phyloP scores from a whole-genome alignment of 2,113 vertebrate species.

The Rhegmatorhina hoffmannsi region DNA sequence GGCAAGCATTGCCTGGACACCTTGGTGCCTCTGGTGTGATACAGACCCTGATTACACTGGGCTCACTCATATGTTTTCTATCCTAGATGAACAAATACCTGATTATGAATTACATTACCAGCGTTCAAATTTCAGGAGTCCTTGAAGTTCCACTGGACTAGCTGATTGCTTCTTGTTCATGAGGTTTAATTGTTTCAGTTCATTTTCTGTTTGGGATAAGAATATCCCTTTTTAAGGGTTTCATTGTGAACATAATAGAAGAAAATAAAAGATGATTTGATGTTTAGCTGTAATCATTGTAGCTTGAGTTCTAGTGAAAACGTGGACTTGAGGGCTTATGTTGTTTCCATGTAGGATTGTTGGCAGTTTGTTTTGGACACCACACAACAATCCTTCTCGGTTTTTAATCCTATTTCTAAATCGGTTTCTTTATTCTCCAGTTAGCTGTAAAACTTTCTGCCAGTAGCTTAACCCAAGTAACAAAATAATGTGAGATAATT shows the following conservation, averaged over 20 bases:
- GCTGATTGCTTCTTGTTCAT: background rate
- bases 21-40: background rate
- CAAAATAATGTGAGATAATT: background rate
- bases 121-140: background rate
- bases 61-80: background rate
- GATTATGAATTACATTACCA: background rate
- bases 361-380: conserved; percentile 40
- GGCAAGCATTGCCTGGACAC: background rate
- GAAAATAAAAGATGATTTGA: background rate
- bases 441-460: background rate
- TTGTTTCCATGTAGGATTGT: conserved; percentile 14
- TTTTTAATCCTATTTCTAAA: conserved; percentile 22
- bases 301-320: background rate
- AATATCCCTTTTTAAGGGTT: background rate
- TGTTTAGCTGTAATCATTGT: background rate
- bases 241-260: background rate
- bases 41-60: rapidly evolving
- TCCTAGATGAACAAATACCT: background rate
- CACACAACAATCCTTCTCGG: background rate
- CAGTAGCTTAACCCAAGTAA: background rate
- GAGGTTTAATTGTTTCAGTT: background rate
- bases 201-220: background rate
- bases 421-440: background rate
- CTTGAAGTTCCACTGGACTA: background rate
- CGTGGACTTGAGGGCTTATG: background rate